Conservation (phyloP, 2,888 invertebrate genomes). For the Timema cristinae region DNA sequence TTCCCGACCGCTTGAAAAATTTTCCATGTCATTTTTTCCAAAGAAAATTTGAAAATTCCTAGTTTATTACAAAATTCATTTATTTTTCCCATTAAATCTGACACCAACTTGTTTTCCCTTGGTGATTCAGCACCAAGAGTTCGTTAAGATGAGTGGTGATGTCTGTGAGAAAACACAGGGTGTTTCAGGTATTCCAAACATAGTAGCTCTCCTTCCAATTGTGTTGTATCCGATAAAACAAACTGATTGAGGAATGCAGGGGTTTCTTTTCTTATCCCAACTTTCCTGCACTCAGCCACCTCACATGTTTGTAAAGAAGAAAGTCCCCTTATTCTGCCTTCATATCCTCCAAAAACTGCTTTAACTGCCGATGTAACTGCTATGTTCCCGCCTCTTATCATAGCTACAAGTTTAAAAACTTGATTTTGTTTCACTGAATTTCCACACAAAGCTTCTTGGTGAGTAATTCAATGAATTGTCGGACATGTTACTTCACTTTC, state of each 20-base stretch:
- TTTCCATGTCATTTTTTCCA: neutral
- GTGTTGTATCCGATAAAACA: slow-evolving; percentile 10
- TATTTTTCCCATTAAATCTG: slow-evolving; percentile 9
- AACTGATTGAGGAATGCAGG: neutral
- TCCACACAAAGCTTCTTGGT: slow-evolving; percentile 18
- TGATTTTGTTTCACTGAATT: slow-evolving; percentile 14
- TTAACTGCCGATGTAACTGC: neutral
- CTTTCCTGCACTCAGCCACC: slow-evolving; percentile 6
- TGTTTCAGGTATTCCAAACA: neutral
- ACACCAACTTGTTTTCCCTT: neutral
- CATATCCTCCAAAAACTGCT: slow-evolving; percentile 1
- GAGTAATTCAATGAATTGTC: slow-evolving; percentile 15
- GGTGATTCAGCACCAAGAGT: slow-evolving; percentile 12
- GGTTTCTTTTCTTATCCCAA: slow-evolving; percentile 2
- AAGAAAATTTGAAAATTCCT: neutral
- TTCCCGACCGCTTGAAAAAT: neutral
- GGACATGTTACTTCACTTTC: slow-evolving; percentile 7
- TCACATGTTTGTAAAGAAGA: slow-evolving; percentile 10
- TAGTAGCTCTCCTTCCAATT: neutral
- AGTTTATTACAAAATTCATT: neutral
- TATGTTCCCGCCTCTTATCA: slow-evolving; percentile 11
- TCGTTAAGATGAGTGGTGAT: neutral
- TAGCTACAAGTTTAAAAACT: slow-evolving; percentile 12
- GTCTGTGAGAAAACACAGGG: neutral
- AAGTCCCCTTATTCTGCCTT: slow-evolving; percentile 4